phyloP scores from a whole-genome alignment of 2,797 vertebrate species.

The Fistularia tabacaria region DNA sequence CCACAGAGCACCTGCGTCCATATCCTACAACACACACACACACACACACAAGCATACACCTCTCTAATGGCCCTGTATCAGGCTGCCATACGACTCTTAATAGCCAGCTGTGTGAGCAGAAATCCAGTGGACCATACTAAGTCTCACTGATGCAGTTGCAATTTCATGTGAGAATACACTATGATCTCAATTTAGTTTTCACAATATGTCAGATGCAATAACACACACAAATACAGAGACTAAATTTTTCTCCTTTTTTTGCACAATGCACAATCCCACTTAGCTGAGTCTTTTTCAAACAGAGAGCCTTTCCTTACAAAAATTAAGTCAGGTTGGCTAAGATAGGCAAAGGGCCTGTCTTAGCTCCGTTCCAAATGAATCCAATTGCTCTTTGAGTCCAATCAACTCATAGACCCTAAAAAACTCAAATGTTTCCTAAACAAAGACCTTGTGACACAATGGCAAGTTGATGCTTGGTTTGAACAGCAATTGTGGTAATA shows the following conservation, averaged over 20 bases:
- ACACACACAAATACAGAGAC: conserved; percentile 4
- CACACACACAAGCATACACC: conserved; percentile 32
- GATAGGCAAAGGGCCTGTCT: no score
- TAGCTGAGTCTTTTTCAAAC: no score
- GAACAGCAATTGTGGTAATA: no score
- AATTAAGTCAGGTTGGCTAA: no score
- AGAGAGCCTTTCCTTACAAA: no score
- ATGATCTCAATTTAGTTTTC: conserved; percentile 27
- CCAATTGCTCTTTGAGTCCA: no score
- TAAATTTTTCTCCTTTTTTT: background rate
- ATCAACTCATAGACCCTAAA: no score
- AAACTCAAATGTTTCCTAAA: no score
- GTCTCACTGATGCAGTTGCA: conserved; percentile 56
- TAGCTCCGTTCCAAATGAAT: no score
- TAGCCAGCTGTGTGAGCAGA: conserved; percentile 67
- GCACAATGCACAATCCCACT: background rate
- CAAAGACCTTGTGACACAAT: no score
- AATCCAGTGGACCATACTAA: conserved; percentile 36
- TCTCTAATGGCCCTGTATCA: conserved; percentile 58
- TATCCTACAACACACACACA: conserved; percentile 31
- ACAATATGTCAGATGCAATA: conserved; percentile 16
- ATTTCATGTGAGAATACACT: conserved; percentile 34
- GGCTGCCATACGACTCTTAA: conserved; percentile 56
- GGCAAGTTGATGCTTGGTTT: no score
- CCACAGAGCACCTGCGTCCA: conserved; percentile 63